Base-by-base conservation (phyloP, 2,113 vertebrate species). In the Brachyhypopomus occidentalis region DNA sequence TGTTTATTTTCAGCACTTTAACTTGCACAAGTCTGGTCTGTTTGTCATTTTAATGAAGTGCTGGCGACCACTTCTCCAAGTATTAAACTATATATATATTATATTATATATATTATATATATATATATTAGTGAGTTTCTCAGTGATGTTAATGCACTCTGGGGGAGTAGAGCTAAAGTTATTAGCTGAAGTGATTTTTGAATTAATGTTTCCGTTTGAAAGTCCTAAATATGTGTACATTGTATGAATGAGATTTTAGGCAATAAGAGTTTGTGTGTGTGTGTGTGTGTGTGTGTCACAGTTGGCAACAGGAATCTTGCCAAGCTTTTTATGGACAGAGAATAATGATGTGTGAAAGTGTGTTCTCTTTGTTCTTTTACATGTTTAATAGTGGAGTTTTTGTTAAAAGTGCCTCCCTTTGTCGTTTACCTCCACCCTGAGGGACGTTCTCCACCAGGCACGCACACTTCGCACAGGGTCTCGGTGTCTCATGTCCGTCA, bases 271-370 rank as follows among this genome's bases (percentile, higher is more conserved):
- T 1, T 30, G 30, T 30, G 30, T 30, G 30, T 30, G 30, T 30
- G 30, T 30, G 30, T 30, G 30, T 30, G 30, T 30, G 30, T 30
- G 30, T 30, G 52, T 25, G 16, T 70, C 62, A 36, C 66, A 30
- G 59, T 34, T 72, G 30, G 14, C n/a, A 30, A 30, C 30, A 2
- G 56, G 52, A 59, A 74, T 66, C 67, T 52, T 48, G 52, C 59
- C 72, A 9, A 36, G 41, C 41, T 72, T 72, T 45, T 27, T 62
- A 48, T 22, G 12, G 11, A 45, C 22, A 16, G 4, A 7, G 36
- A 78, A 71, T 78, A 77, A 81, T 81, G 83, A 72, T 77, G 77
- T 86, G 84, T 75, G 74, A 73, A 69, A 73, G 34, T 62, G 30
- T 74, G 41, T 58, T 34, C 12, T 69, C 22, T 71, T 52, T 75